Base-by-base conservation (phyloP, 2,113 vertebrate species). In the Oncorhynchus clarkii region DNA sequence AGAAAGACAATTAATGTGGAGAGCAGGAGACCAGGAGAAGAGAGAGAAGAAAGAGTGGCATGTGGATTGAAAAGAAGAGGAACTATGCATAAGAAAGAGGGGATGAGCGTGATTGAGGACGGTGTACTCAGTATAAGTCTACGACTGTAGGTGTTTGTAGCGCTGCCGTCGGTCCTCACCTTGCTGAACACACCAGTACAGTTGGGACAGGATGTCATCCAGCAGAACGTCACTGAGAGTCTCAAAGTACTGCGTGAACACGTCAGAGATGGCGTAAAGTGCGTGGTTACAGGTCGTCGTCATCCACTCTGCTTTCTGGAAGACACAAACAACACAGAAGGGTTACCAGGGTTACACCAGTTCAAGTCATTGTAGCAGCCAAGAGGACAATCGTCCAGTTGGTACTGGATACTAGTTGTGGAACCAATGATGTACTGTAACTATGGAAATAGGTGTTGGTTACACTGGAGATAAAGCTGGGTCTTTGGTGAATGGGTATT, bases 151-250 rank as follows among this genome's bases (percentile, higher is more conserved):
- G 39, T 45, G 39, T 45, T 45, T 45, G 39, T 45, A 45, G 39
- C 39, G 9, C 39, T 3, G 39, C 39, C 9, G 9, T 11, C 39
- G 3, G 39, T n/a, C 12, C 24, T 88, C 92, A 99, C 98, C 98
- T 97, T 99, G 98, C 89, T 99, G 98, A 82, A 99, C 98, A 95
- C 98, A 99, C 98, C 98, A 99, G 89, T 99, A 99, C 18, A 99
- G 94, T 87, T 99, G 98, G 79, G 97, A 93, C 90, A 99, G 95
- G 80, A 99, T 99, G 82, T 99, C 96, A 79, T 99, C 97, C 89
- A 99, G 82, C 79, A 99, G 93, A 60, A 99, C 95, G 76, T 96
- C 95, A 68, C 91, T 97, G 67, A 99, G 96, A 26, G 97, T 96
- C 91, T 99, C 98, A 72, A 99, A 95, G 90, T 99, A 99, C 80